Percentiles rank a stretch among this genome's conserved stretches.
phyloP scores from a whole-genome alignment of 2,113 vertebrate species.

The Odontesthes bonariensis region DNA sequence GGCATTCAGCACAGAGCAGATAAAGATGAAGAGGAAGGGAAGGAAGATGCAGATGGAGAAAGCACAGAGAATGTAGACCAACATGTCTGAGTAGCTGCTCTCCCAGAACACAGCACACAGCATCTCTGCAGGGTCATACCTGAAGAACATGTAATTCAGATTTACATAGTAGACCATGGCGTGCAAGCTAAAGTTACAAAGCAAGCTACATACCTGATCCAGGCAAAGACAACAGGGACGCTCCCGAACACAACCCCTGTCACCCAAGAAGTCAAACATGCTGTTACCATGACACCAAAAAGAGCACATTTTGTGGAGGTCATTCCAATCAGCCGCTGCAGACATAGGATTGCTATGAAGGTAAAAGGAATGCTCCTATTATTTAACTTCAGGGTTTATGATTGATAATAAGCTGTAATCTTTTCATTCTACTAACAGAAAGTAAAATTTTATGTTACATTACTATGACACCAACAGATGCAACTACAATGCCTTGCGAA shows the following conservation, averaged over 20 bases:
- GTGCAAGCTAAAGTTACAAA: not conserved
- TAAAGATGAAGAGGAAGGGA: slow-evolving; percentile 73
- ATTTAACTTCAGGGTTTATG: too few species aligned
- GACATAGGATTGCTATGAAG: slow-evolving; percentile 73
- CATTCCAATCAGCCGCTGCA: slow-evolving; percentile 66
- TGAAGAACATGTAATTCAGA: slow-evolving; percentile 26
- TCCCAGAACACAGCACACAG: slow-evolving; percentile 84
- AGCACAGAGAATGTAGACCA: slow-evolving; percentile 79
- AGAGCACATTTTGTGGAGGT: slow-evolving; percentile 34
- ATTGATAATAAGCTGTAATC: too few species aligned
- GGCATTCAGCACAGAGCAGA: slow-evolving; percentile 63
- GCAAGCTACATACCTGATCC: slow-evolving; percentile 71
- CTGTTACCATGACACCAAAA: slow-evolving; percentile 56
- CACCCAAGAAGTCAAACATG: slow-evolving; percentile 74
- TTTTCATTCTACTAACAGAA: too few species aligned
- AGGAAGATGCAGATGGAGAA: slow-evolving; percentile 76
- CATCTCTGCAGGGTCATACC: slow-evolving; percentile 83
- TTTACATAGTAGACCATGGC: not conserved
- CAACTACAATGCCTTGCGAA: too few species aligned
- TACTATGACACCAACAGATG: too few species aligned
- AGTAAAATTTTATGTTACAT: too few species aligned
- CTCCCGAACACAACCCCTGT: slow-evolving; percentile 77
- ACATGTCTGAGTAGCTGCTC: slow-evolving; percentile 81
- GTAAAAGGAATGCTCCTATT: too few species aligned
- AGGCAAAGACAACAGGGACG: slow-evolving; percentile 77